A percentile compares a stretch with the other conserved stretches of the same genome.
Evolutionary conservation across 2,113 vertebrate species (phyloP).

Genomic region (Okapia johnstoni): DNA sequence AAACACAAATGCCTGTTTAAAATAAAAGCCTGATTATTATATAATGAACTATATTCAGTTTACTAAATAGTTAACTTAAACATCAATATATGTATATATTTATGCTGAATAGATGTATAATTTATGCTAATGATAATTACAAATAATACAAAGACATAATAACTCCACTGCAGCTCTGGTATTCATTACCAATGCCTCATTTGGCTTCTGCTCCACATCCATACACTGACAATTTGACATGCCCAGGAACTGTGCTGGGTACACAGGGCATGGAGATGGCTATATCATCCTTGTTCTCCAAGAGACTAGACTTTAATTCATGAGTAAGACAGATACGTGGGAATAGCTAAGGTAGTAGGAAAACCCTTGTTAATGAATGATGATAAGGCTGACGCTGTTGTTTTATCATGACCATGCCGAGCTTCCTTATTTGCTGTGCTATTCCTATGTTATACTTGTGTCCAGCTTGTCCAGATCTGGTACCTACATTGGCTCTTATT

Average conservation of each 20-base stretch:
- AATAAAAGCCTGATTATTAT: conserved; percentile 67
- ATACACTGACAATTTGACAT: neutral
- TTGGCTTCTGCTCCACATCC: neutral
- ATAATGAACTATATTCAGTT: conserved; percentile 72
- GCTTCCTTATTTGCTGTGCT: neutral
- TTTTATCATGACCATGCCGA: neutral
- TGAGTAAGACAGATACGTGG: neutral
- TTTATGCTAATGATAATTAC: conserved; percentile 76
- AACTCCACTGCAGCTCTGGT: conserved; percentile 37
- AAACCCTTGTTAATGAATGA: neutral
- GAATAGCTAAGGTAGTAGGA: neutral
- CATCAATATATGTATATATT: conserved; percentile 69
- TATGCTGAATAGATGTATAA: conserved; percentile 72
- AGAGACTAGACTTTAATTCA: neutral
- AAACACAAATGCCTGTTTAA: conserved; percentile 62
- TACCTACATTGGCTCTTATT: neutral
- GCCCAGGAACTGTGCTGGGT: neutral
- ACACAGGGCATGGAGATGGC: neutral
- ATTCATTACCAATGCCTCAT: conserved; percentile 50
- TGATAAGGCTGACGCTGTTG: neutral
- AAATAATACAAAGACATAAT: conserved; percentile 71
- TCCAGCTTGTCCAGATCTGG: neutral
- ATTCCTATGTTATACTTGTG: neutral
- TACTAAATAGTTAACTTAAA: conserved; percentile 74
- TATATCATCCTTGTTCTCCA: neutral